phyloP scores from a whole-genome alignment of 1,140 invertebrate species.

The Bombus huntii region DNA sequence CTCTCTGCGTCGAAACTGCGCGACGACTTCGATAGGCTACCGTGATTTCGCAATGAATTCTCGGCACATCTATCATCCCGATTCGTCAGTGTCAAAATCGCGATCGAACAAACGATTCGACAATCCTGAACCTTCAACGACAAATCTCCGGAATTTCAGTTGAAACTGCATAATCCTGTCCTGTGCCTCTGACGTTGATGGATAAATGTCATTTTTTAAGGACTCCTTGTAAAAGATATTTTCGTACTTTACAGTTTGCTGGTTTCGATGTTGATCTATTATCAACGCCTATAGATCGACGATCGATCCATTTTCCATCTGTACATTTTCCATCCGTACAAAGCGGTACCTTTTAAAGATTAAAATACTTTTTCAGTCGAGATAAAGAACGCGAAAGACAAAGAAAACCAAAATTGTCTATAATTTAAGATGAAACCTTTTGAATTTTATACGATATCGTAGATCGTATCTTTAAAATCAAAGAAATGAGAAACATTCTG shows the following conservation, averaged over 20 bases:
- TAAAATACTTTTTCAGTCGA: background rate
- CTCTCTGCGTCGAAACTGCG: background rate
- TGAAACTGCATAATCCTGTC: background rate
- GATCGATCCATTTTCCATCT: background rate
- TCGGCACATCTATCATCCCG: slow-evolving; percentile 8
- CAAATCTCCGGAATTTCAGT: background rate
- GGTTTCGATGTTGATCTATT: background rate
- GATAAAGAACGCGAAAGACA: background rate
- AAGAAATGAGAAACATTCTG: too few species aligned
- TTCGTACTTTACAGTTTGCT: background rate
- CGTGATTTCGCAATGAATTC: background rate
- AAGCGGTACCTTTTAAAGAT: background rate
- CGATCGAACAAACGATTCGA: background rate
- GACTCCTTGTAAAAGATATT: background rate
- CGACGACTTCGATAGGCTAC: background rate
- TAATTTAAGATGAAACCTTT: background rate
- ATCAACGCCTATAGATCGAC: background rate
- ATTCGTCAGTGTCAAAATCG: slow-evolving; percentile 2
- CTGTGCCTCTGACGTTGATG: background rate
- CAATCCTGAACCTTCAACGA: background rate
- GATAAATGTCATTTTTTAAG: slow-evolving; percentile 6
- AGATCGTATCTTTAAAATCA: background rate
- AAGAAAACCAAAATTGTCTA: background rate
- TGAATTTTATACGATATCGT: background rate
- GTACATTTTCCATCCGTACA: too few species aligned